phyloP scores from a whole-genome alignment of 2,113 vertebrate genomes.

The Callipepla californica region DNA sequence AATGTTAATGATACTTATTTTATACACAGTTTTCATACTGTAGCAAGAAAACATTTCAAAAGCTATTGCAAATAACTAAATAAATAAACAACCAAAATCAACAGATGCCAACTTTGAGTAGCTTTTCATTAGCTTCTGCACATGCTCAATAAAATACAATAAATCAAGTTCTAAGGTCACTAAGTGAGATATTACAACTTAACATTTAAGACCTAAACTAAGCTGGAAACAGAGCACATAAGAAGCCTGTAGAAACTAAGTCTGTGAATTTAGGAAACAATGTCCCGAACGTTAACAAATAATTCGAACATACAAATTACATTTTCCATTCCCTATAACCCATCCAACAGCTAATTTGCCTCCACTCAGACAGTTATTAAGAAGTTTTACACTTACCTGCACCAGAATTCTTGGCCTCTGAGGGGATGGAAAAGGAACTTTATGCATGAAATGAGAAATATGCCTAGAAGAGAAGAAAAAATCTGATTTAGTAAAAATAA shows the following conservation, averaged over 20 bases:
- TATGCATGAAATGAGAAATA: slow-evolving; percentile 98
- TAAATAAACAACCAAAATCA: neutral
- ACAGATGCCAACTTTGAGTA: neutral
- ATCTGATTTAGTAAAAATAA: slow-evolving; percentile 9
- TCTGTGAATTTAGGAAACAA: neutral
- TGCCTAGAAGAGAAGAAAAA: slow-evolving; percentile 82
- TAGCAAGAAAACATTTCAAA: neutral
- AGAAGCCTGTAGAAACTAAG: neutral
- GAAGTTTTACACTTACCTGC: slow-evolving; percentile 83
- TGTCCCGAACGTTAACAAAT: neutral
- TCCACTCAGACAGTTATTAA: neutral
- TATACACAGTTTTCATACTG: neutral
- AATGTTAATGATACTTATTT: neutral
- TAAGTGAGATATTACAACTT: neutral
- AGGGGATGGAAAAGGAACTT: slow-evolving; percentile 94
- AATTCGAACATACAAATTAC: neutral
- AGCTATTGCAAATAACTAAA: neutral
- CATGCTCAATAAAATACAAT: neutral
- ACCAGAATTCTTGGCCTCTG: slow-evolving; percentile 97
- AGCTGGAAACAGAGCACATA: neutral
- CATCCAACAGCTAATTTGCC: neutral
- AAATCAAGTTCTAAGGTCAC: neutral
- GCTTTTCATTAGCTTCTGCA: neutral
- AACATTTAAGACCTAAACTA: neutral
- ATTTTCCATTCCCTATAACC: neutral